Evolutionary conservation across 2,113 vertebrate genomes (phyloP), one percentile per base, ranked within the genome.

Genomic region (Emydocephalus ijimae): DNA sequence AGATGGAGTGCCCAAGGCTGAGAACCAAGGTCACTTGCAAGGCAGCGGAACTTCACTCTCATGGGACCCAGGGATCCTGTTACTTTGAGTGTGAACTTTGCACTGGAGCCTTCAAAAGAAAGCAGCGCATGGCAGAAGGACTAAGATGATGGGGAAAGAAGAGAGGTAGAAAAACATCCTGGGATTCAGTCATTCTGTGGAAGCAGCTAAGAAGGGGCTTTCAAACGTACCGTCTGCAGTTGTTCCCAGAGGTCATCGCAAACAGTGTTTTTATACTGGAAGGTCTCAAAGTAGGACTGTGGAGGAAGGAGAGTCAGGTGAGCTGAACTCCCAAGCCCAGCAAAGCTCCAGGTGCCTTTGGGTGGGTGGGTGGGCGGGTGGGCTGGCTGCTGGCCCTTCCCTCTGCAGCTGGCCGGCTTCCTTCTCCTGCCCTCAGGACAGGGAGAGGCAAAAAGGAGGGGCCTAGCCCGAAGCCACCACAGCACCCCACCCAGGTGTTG

Each of bases 161-260:
- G 50, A 15, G 50, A 54, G 29, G 4, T 29, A 39, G 34, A 39
- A 81, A 74, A 21, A 10, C 34, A 9, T 21, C 74, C 18, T 3
- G 69, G 34, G 34, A 39, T 21, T 39, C 69, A 81, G 34, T 8
- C 3, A 39, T 39, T 81, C 69, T 23, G 43, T 20, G 18, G 74
- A 21, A 81, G 34, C 18, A 43, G 34, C 74, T 43, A 21, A 50
- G 74, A 43, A 81, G 0, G 5, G n/a, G 54, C 39, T 8, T 29
- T 85, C 0, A 0, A 7, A 48, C 95, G 0, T 64, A 99, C 99
- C 97, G 26, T 0, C 88, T 99, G 98, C 93, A 99, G 97, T 90
- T 99, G 98, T 1, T 90, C 0, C 99, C 99, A 99, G 69, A 99
- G 98, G 94, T 99, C 97, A 7, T 5, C 9, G 85, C 98, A 98